These are phyloP conservation scores for Paradisaea rubra DNA, from an alignment of 2,113 vertebrate genomes.

Conservation along the genomic window DNA sequence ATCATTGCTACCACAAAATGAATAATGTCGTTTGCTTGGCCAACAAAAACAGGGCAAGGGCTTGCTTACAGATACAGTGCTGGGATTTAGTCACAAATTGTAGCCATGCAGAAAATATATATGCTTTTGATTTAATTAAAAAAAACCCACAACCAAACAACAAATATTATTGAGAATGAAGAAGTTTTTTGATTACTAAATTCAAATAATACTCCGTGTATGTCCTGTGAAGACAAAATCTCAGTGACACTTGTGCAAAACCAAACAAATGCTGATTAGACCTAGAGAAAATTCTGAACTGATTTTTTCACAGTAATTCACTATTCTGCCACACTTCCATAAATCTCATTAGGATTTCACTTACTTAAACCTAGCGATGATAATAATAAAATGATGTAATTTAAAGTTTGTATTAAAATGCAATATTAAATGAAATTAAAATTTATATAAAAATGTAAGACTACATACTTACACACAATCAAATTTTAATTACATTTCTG, in stretches of 20 bases:
- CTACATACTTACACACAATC: not conserved
- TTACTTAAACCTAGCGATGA: not conserved
- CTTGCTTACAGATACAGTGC: not conserved
- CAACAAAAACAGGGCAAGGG: not conserved
- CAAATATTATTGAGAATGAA: not conserved
- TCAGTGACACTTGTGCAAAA: not conserved
- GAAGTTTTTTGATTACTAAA: not conserved
- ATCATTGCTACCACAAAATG: not conserved
- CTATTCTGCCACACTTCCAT: not conserved
- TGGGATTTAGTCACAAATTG: not conserved
- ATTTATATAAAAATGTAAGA: not conserved
- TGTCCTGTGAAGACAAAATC: not conserved
- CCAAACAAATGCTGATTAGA: not conserved
- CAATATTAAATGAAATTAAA: not conserved
- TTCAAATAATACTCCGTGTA: not conserved
- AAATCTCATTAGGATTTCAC: not conserved
- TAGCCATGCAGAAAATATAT: not conserved
- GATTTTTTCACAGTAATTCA: not conserved
- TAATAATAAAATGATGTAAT: not conserved
- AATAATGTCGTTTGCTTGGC: not conserved
- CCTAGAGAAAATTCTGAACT: not conserved
- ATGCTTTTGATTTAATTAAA: not conserved
- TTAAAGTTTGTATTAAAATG: not conserved
- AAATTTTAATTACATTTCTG: not conserved
- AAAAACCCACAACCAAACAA: accelerated